Evolutionary conservation across 2,888 invertebrate species (phyloP).

Genomic region (Tineola bisselliella): DNA sequence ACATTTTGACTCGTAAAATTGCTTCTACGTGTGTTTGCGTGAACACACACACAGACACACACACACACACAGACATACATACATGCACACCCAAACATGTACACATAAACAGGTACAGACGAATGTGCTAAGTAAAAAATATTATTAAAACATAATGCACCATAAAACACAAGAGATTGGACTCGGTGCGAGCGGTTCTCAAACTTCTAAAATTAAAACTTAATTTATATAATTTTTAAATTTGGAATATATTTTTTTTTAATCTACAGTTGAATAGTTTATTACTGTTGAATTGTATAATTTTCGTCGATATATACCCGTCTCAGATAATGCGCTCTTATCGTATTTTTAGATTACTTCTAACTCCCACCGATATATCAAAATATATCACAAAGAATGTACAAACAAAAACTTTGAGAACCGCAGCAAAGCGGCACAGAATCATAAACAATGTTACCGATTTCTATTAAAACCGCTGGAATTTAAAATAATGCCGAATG

Average conservation of each 20-base stretch:
- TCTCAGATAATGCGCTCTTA: too few relatives aligned
- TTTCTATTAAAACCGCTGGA: slow-evolving; percentile 61
- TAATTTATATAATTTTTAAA: too few relatives aligned
- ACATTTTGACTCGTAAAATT: slow-evolving; percentile 34
- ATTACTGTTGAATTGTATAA: too few relatives aligned
- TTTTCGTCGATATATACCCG: too few relatives aligned
- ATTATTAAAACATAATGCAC: slow-evolving; percentile 62
- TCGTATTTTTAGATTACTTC: too few relatives aligned
- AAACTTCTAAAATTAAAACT: slow-evolving; percentile 28
- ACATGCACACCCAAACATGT: neutral
- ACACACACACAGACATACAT: too few relatives aligned
- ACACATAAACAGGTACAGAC: slow-evolving; percentile 31
- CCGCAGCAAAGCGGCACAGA: slow-evolving; percentile 35
- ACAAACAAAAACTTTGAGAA: slow-evolving; percentile 40
- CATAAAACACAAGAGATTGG: slow-evolving; percentile 55
- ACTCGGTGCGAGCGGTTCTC: slow-evolving; percentile 32
- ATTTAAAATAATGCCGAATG: slow-evolving; percentile 40
- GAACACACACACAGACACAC: slow-evolving; percentile 7
- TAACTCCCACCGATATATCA: too few relatives aligned
- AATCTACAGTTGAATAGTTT: too few relatives aligned
- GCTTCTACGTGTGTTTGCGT: neutral
- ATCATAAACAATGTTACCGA: slow-evolving; percentile 63
- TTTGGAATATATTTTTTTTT: too few relatives aligned
- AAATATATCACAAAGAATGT: too few relatives aligned
- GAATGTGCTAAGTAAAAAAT: slow-evolving; percentile 67